A percentile compares a stretch with the other conserved stretches of the same genome.
Conservation (phyloP, 1,140 invertebrate genomes). For the Thaumetopoea pityocampa region DNA sequence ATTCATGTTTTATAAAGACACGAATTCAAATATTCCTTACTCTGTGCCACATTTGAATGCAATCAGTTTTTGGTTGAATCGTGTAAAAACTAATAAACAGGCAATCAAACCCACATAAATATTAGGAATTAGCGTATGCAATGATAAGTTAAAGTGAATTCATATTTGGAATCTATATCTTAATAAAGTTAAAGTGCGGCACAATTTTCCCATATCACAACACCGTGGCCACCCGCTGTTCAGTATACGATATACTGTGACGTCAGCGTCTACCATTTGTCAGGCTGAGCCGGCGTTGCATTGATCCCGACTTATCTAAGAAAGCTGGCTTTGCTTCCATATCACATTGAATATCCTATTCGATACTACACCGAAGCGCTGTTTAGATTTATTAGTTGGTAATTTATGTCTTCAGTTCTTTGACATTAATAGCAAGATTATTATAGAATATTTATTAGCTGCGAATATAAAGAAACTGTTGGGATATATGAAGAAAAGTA, state of each 20-base stretch:
- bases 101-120: too few relatives aligned
- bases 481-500: too few relatives aligned
- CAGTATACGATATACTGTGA: conserved; percentile 17
- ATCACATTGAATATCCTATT: conserved; percentile 47
- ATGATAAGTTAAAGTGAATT: too few relatives aligned
- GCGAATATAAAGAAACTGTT: conserved; percentile 7
- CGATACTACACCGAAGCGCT: conserved; percentile 33
- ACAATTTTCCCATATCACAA: too few relatives aligned
- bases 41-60: too few relatives aligned
- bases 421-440: conserved; percentile 13
- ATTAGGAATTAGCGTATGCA: too few relatives aligned
- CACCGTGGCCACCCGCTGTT: conserved; percentile 6
- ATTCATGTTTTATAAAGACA: too few relatives aligned
- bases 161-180: too few relatives aligned
- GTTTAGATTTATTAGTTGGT: conserved; percentile 31
- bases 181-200: too few relatives aligned
- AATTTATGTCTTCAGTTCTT: conserved; percentile 19
- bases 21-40: too few relatives aligned
- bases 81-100: too few relatives aligned
- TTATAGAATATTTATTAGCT: conserved; percentile 14
- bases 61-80: too few relatives aligned
- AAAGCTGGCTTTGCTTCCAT: conserved; percentile 55
- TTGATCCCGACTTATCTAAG: conserved; percentile 54
- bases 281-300: conserved; percentile 42
- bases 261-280: conserved; percentile 53